Conservation (phyloP, 2,888 invertebrate genomes). For the Mellilla xanthometata region DNA sequence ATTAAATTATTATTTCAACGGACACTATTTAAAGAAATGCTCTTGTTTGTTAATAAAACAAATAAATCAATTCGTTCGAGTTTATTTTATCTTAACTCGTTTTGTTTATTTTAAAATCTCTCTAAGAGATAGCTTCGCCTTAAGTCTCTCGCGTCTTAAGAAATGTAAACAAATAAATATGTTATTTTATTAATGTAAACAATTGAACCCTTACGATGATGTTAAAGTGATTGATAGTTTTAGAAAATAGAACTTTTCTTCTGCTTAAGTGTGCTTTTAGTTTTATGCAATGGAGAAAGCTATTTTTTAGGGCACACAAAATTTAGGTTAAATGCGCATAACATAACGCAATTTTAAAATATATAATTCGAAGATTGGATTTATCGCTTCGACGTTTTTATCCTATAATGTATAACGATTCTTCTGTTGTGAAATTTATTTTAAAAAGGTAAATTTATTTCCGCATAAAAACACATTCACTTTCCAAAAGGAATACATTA, state of each 20-base stretch:
- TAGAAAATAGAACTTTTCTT: too few species aligned
- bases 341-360: too few species aligned
- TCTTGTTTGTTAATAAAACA: conserved; percentile 25
- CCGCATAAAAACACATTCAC: neutral
- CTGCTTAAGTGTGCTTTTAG: too few species aligned
- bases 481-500: too few species aligned
- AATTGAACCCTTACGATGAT: conserved; percentile 30
- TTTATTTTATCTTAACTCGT: conserved; percentile 45
- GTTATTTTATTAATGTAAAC: conserved; percentile 39
- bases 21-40: conserved; percentile 21
- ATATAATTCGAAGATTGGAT: too few species aligned
- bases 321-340: too few species aligned
- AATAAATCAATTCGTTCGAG: conserved; percentile 29
- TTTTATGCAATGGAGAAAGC: conserved; percentile 7
- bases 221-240: conserved; percentile 26
- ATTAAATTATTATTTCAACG: conserved; percentile 6
- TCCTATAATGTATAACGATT: too few species aligned
- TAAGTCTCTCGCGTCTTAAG: conserved; percentile 29
- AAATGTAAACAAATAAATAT: conserved; percentile 40
- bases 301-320: too few species aligned
- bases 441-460: too few species aligned
- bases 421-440: too few species aligned
- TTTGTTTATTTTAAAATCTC: conserved; percentile 46
- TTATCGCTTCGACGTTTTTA: too few species aligned
- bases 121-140: conserved; percentile 18